These are phyloP conservation scores for Embidobia sp. DNA, from an alignment of 2,888 invertebrate genomes.

Conservation along the genomic window DNA sequence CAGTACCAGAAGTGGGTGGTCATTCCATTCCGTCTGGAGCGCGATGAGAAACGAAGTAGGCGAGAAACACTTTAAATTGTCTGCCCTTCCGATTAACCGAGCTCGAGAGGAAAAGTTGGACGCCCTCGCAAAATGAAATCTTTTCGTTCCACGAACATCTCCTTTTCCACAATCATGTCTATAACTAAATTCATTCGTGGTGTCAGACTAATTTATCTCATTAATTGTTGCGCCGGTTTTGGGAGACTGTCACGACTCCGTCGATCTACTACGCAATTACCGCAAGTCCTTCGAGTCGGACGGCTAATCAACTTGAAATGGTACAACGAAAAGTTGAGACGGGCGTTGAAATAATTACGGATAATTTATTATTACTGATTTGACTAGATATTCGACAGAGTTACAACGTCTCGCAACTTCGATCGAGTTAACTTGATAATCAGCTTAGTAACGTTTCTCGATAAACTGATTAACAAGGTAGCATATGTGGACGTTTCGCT, in stretches of 20 bases:
- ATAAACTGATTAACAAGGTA: constrained; percentile 39
- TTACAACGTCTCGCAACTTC: constrained; percentile 33
- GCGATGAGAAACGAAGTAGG: constrained; percentile 38
- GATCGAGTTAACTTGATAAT: constrained; percentile 49
- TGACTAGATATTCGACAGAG: constrained; percentile 6
- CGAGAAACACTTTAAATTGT: constrained; percentile 58
- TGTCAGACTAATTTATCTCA: constrained; percentile 19
- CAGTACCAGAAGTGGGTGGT: constrained; percentile 39
- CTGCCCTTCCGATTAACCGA: constrained; percentile 65
- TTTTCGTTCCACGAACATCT: constrained; percentile 9
- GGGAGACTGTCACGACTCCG: too few species aligned
- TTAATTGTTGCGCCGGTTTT: constrained; percentile 17
- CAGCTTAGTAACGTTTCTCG: constrained; percentile 31
- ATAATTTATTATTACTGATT: constrained; percentile 39
- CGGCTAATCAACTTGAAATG: constrained; percentile 8
- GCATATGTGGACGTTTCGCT: constrained; percentile 29
- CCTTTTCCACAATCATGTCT: too few species aligned
- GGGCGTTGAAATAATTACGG: constrained; percentile 19
- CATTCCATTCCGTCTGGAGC: constrained; percentile 32
- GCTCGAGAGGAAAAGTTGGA: constrained; percentile 50
- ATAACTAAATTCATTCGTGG: constrained; percentile 36
- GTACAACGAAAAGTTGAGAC: constrained; percentile 12
- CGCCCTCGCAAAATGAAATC: constrained; percentile 8
- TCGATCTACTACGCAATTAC: constrained; percentile 18
- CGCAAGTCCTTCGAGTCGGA: not conserved